Evolutionary conservation across 2,113 vertebrate species (phyloP).

Genomic region (Tyrannus savana): DNA sequence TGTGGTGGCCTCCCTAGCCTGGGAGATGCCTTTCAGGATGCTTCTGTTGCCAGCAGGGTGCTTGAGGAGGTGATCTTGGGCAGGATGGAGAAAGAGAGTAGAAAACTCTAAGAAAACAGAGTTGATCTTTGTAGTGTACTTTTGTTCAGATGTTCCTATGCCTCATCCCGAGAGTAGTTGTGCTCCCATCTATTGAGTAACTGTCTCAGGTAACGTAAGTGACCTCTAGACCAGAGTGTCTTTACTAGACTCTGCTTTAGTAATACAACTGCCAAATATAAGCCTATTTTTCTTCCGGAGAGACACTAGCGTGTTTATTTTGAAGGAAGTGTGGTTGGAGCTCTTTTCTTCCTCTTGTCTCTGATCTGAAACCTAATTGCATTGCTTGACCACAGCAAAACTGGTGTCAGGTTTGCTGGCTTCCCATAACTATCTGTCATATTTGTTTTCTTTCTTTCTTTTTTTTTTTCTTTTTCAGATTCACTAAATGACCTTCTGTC

Average conservation of each 20-base stretch:
- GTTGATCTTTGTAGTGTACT: background rate
- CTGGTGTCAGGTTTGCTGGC: constrained; percentile 29
- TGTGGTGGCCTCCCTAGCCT: background rate
- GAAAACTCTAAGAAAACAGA: background rate
- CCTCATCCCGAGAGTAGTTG: background rate
- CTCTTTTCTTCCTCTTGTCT: background rate
- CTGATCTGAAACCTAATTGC: constrained; percentile 21
- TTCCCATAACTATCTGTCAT: constrained; percentile 43
- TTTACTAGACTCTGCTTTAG: background rate
- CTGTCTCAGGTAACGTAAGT: background rate
- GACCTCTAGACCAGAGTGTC: background rate
- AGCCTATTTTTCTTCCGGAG: background rate
- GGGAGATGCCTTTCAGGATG: background rate
- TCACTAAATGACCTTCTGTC: constrained; percentile 53
- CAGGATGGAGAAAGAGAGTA: background rate
- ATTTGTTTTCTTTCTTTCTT: background rate
- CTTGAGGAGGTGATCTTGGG: background rate
- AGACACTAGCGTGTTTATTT: background rate
- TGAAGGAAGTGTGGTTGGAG: constrained; percentile 1
- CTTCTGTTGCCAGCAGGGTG: background rate
- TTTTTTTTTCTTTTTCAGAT: background rate
- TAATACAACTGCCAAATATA: constrained; percentile 2
- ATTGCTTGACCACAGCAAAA: constrained; percentile 36
- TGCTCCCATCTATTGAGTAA: background rate
- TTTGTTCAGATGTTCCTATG: background rate